Percentiles rank a stretch among this genome's conserved stretches.
These are phyloP conservation scores for Saimiri boliviensis DNA, from an alignment of 2,113 vertebrate species.

Conservation along the genomic window DNA sequence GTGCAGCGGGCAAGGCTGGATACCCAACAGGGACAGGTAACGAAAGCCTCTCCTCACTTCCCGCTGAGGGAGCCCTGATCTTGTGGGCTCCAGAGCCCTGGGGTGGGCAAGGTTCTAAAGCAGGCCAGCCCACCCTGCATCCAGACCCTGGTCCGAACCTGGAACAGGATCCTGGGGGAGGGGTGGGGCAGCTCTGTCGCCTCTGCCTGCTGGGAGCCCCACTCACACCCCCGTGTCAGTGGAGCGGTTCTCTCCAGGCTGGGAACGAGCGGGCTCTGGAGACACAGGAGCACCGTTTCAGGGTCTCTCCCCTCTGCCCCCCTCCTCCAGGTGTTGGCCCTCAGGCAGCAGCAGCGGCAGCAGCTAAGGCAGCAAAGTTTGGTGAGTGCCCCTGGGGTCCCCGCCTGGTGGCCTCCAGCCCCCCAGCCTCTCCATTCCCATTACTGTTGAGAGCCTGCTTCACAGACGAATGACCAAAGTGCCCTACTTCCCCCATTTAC, in stretches of 20 bases:
- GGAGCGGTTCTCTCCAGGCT: not conserved
- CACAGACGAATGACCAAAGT: not conserved
- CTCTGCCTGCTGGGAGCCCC: not conserved
- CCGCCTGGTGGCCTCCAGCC: not conserved
- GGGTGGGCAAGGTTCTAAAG: not conserved
- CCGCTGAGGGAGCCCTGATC: not conserved
- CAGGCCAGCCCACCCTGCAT: not conserved
- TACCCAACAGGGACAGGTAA: slow-evolving; percentile 95
- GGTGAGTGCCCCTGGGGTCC: slow-evolving; percentile 49
- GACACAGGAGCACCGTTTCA: not conserved
- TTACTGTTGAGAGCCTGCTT: not conserved
- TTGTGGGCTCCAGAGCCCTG: not conserved
- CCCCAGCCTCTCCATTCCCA: not conserved
- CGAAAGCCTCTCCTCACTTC: not conserved
- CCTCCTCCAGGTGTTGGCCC: slow-evolving; percentile 64
- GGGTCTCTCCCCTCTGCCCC: not conserved
- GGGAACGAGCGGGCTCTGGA: not conserved
- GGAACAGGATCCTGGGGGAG: not conserved
- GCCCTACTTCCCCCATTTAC: not conserved
- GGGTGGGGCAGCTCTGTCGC: not conserved
- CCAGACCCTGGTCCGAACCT: not conserved
- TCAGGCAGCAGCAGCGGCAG: slow-evolving; percentile 68
- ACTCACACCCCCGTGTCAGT: too few relatives aligned
- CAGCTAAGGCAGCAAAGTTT: slow-evolving; percentile 77
- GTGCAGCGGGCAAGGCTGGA: slow-evolving; percentile 86